phyloP scores from a whole-genome alignment of 2,888 invertebrate genomes.

The Drosophila niveifrons region DNA sequence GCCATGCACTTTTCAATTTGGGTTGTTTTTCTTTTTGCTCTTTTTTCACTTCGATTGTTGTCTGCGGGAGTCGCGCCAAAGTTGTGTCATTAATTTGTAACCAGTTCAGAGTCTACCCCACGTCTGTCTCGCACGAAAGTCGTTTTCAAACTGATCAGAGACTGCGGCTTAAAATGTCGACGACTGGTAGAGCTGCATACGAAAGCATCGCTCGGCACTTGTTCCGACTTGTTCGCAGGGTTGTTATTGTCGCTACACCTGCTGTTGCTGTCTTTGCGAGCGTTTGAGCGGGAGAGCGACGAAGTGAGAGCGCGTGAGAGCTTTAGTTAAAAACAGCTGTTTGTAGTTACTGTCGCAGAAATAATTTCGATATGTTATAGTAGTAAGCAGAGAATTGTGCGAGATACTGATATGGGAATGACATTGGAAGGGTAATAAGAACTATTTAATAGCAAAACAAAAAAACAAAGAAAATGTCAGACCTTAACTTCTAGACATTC shows the following conservation, averaged over 20 bases:
- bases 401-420: constrained; percentile 21
- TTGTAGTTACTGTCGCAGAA: constrained; percentile 32
- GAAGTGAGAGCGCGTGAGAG: constrained; percentile 17
- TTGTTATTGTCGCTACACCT: constrained; percentile 53
- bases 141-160: constrained; percentile 76
- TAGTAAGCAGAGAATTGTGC: constrained; percentile 10
- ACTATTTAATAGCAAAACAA: constrained; percentile 25
- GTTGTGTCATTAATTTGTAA: constrained; percentile 31
- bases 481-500: too few relatives aligned
- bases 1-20: constrained; percentile 65
- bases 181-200: constrained; percentile 43
- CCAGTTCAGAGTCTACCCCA: constrained; percentile 36
- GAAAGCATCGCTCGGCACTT: constrained; percentile 63
- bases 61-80: constrained; percentile 63
- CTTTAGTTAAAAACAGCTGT: constrained; percentile 60
- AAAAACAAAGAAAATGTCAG: constrained; percentile 4
- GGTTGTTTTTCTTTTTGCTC: constrained; percentile 29
- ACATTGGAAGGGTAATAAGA: constrained; percentile 49
- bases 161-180: constrained; percentile 39
- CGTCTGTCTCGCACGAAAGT: constrained; percentile 81
- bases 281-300: constrained; percentile 19
- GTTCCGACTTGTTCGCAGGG: constrained; percentile 46
- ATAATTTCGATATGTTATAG: constrained; percentile 64
- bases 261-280: constrained; percentile 38
- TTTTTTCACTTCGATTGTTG: constrained; percentile 51